Base-by-base conservation (phyloP, 2,797 vertebrate genomes). In the Agapornis canus region DNA sequence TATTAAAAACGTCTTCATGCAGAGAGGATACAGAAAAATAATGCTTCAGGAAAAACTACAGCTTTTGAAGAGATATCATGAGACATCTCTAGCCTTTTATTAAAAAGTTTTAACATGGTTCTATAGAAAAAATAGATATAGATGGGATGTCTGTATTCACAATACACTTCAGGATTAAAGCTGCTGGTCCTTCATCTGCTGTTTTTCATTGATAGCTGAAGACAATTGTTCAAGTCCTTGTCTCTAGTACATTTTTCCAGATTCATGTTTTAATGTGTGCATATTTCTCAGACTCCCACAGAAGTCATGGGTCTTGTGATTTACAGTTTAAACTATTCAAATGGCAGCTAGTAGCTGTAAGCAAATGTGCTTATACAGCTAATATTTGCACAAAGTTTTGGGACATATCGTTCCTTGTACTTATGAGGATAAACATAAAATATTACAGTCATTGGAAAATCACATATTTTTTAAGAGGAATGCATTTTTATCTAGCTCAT, bases 371-470 rank as follows among this genome's bases (percentile, higher is more conserved):
- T 70, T 65, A 45, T 75, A n/a, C 42, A 61, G 57, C 73, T 78
- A 69, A 82, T 37, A 45, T 60, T 75, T 82, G 29, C 72, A 75
- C 29, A 56, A 69, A 69, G 22, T 86, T 92, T 88, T 82, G 72
- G 71, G 79, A 79, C 42, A 18, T 45, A 45, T 56, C 7, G 37
- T 75, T 86, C 61, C 51, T 70, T 79, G 32, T 61, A 51, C 40
- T 70, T 89, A 86, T 2, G 10, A 79, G 82, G 72, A 82, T 89
- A 94, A 94, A 92, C 77, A 92, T 57, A 69, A 70, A 73, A 78
- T 27, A 60, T 35, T 75, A 47, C 26, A 73, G 26, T 60, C 9
- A 32, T 25, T 56, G 63, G 35, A 75, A 78, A 79, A 10, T 5
- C 10, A 69, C 6, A 3, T 43, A n/a, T 65, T 60, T 64, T 63